These are phyloP conservation scores for Phymorhynchus buccinoides DNA, from an alignment of 1,140 invertebrate genomes.

Conservation along the genomic window DNA sequence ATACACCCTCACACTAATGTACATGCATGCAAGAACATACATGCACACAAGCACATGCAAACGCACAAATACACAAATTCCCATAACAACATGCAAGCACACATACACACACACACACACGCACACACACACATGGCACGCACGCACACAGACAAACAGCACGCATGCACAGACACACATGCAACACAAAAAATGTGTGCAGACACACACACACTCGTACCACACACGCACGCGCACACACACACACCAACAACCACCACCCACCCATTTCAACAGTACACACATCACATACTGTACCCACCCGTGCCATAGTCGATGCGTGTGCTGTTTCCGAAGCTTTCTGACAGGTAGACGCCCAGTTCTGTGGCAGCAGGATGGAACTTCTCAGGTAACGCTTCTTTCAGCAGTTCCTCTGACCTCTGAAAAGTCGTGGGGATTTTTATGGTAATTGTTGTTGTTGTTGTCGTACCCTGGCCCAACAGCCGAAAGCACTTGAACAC, in stretches of 20 bases:
- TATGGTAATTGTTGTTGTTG: too few species aligned
- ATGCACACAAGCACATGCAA: not conserved
- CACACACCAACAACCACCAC: not conserved
- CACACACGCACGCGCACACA: not conserved
- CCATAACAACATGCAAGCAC: not conserved
- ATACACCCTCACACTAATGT: not conserved
- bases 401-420: constrained; percentile 78
- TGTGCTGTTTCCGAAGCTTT: constrained; percentile 96
- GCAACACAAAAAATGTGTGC: not conserved
- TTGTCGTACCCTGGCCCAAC: too few species aligned
- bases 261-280: not conserved
- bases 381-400: constrained; percentile 80
- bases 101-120: not conserved
- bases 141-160: too few species aligned
- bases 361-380: constrained; percentile 86
- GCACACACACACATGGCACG: not conserved
- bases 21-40: not conserved
- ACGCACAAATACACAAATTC: not conserved
- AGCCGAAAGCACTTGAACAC: too few species aligned
- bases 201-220: not conserved
- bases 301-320: constrained; percentile 99
- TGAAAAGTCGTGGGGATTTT: too few species aligned
- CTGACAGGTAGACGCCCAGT: constrained; percentile 88
- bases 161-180: not conserved
- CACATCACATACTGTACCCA: constrained; percentile 51